Conservation (phyloP, 2,113 vertebrate genomes). For the Okapia johnstoni region DNA sequence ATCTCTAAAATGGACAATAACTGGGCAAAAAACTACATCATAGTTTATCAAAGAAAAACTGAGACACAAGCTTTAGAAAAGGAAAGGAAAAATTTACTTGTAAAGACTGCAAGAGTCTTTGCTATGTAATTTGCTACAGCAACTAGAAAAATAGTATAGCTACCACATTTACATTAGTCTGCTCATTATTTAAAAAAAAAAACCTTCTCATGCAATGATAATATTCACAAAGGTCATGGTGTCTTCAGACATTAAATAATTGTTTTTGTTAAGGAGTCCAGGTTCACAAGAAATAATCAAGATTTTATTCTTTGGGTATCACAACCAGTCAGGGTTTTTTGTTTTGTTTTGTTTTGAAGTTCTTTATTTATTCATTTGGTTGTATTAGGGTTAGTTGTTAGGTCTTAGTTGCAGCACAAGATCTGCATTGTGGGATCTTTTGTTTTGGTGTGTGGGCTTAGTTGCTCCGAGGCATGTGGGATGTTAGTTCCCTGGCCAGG, state of each 20-base stretch:
- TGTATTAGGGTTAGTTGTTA: neutral
- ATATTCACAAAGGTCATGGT: neutral
- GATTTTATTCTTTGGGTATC: neutral
- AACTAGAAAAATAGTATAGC: neutral
- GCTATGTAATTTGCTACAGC: neutral
- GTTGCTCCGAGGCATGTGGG: neutral
- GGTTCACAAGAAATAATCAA: neutral
- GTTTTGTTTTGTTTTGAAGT: neutral
- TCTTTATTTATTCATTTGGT: neutral
- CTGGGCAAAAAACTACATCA: neutral
- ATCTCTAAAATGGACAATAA: neutral
- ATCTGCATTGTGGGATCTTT: neutral
- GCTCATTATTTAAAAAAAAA: neutral
- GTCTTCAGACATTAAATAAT: neutral
- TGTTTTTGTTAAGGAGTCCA: neutral
- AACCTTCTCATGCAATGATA: neutral
- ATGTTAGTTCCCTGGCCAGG: neutral
- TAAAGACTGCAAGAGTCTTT: neutral
- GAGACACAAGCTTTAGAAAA: neutral
- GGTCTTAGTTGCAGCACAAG: neutral
- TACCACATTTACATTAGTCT: neutral
- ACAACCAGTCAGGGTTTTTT: neutral
- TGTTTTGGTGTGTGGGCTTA: neutral
- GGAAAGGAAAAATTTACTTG: neutral
- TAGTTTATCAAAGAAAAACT: neutral